A percentile compares a stretch with the other conserved stretches of the same genome.
phyloP scores from a whole-genome alignment of 2,113 vertebrate genomes.

The Eudyptes chrysolophus region DNA sequence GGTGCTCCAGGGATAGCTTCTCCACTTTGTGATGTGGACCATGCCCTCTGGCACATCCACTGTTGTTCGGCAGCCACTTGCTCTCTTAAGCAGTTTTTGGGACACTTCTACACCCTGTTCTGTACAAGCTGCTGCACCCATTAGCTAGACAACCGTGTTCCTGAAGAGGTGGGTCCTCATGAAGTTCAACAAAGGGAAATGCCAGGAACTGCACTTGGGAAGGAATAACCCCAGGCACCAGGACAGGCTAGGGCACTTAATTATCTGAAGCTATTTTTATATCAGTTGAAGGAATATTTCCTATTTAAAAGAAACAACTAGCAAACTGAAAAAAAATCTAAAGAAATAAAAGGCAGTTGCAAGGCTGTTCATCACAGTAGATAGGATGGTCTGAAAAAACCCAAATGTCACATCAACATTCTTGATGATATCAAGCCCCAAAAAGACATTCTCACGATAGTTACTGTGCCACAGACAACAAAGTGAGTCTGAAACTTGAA shows the following conservation, averaged over 20 bases:
- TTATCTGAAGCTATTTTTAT: not conserved
- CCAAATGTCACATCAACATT: not conserved
- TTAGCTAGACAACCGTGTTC: not conserved
- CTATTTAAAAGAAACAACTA: not conserved
- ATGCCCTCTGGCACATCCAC: not conserved
- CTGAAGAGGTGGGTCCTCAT: not conserved
- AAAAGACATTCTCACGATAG: not conserved
- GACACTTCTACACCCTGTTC: not conserved
- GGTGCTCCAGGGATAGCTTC: not conserved
- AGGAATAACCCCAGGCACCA: not conserved
- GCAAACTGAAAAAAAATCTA: not conserved
- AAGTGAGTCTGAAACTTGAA: constrained; percentile 41
- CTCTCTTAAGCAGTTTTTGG: not conserved
- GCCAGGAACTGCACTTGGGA: not conserved
- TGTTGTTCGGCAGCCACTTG: not conserved
- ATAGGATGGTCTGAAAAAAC: not conserved
- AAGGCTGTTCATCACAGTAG: not conserved
- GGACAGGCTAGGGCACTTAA: not conserved
- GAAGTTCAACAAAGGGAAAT: not conserved
- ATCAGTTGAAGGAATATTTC: not conserved
- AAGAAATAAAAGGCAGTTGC: not conserved
- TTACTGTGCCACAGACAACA: constrained; percentile 4
- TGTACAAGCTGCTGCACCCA: not conserved
- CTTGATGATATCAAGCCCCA: not conserved
- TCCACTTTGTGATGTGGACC: not conserved